Percentiles rank a stretch among this genome's conserved stretches.
Evolutionary conservation across 2,888 invertebrate species (phyloP).

Genomic region (Physocephala rufipes): DNA sequence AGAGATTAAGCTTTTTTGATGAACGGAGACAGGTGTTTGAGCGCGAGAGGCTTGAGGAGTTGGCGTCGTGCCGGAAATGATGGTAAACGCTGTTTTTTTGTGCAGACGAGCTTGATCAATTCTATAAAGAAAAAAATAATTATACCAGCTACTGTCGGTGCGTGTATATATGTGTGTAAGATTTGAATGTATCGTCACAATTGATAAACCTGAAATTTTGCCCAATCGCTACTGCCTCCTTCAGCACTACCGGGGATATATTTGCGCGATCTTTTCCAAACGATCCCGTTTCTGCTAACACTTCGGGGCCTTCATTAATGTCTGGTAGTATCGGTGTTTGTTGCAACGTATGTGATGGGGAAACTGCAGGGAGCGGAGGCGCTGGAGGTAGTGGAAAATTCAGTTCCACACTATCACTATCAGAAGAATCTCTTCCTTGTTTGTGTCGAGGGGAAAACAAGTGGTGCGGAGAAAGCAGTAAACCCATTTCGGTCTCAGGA

Average conservation of each 20-base stretch:
- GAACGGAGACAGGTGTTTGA: slow-evolving; percentile 59
- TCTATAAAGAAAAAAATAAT: slow-evolving; percentile 44
- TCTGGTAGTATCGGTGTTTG: slow-evolving; percentile 50
- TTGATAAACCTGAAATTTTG: slow-evolving; percentile 57
- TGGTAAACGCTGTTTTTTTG: slow-evolving; percentile 75
- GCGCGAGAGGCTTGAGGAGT: slow-evolving; percentile 68
- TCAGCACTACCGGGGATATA: slow-evolving; percentile 62
- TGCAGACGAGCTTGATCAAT: slow-evolving; percentile 68
- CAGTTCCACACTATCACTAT: slow-evolving; percentile 23
- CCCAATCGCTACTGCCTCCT: slow-evolving; percentile 61
- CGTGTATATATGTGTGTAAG: neutral
- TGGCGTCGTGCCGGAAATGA: slow-evolving; percentile 70
- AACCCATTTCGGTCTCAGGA: slow-evolving; percentile 44
- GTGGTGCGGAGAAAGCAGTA: slow-evolving; percentile 53
- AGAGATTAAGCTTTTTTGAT: slow-evolving; percentile 67
- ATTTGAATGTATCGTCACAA: neutral
- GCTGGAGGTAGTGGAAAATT: slow-evolving; percentile 49
- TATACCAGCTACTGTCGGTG: no score
- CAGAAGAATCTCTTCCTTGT: slow-evolving; percentile 43
- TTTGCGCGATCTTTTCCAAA: slow-evolving; percentile 39
- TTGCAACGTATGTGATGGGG: slow-evolving; percentile 33
- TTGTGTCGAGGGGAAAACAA: slow-evolving; percentile 53
- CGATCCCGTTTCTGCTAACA: slow-evolving; percentile 29
- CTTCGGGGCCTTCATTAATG: slow-evolving; percentile 22
- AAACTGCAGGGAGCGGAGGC: slow-evolving; percentile 50